Evolutionary conservation across 2,888 invertebrate species (phyloP), one percentile per base, ranked within the genome.

Genomic region (Thelaira solivaga): DNA sequence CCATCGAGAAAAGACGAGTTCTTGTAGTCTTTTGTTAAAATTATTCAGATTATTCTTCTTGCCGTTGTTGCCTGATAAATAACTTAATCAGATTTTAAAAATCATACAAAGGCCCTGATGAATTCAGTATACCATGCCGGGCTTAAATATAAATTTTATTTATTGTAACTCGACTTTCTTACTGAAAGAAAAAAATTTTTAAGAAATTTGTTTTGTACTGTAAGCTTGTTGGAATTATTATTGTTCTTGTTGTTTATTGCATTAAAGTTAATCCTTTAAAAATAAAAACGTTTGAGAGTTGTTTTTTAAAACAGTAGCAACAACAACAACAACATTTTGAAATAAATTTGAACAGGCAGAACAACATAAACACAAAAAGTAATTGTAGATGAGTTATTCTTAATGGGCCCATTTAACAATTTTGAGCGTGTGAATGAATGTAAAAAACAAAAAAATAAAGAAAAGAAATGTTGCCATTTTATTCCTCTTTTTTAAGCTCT

Each of bases 171-270:
- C n/a, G n/a, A n/a, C n/a, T n/a, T n/a, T n/a, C n/a, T n/a, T n/a
- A n/a, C n/a, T n/a, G n/a, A n/a, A n/a, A n/a, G n/a, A n/a, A n/a
- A n/a, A n/a, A n/a, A n/a, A n/a, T n/a, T n/a, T n/a, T 64, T 73
- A 77, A 73, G 55, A 36, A 64, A 34, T 69, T 68, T n/a, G n/a
- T n/a, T 69, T 78, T 59, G 59, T 69, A 69, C 76, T 18, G 45
- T 61, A 29, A 62, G 62, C 26, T 74, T 73, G 36, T 59, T 59
- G 26, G 59, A 49, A 29, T 47, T 59, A 34, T 53, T 68, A 20
- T 55, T 72, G 29, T 22, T 59, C 39, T 31, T 29, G 24, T 62
- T 72, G 53, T 72, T 62, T 62, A 72, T 62, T 53, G 62, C 55
- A 11, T 26, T 45, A 34, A 36, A 55, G 41, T 7, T 45, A 73